These are phyloP conservation scores for Thalassarche chlororhynchos DNA, from an alignment of 2,113 vertebrate species.

Conservation along the genomic window DNA sequence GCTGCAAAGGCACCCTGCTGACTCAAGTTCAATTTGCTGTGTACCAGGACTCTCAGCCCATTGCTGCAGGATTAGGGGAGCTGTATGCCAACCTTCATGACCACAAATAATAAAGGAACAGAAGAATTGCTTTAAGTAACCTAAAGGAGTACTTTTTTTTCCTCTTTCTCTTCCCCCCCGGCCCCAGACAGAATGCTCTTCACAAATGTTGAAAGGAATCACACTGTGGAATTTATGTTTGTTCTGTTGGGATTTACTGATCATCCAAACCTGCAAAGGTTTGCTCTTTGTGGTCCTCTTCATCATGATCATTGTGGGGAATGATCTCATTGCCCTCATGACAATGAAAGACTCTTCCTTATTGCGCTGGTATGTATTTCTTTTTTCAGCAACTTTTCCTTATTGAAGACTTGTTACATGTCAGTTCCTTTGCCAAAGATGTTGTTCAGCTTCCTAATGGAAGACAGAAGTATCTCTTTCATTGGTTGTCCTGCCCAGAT, in stretches of 20 bases:
- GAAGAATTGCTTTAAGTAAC: not conserved
- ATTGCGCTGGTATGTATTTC: not conserved
- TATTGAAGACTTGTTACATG: not conserved
- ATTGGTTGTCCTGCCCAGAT: not conserved
- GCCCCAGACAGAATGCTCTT: not conserved
- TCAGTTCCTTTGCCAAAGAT: not conserved
- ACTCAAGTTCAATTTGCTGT: not conserved
- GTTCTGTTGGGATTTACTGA: not conserved
- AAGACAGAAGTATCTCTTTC: not conserved
- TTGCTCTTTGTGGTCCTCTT: not conserved
- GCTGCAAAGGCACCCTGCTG: not conserved
- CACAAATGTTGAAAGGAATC: not conserved
- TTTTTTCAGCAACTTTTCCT: not conserved
- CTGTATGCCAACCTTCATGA: not conserved
- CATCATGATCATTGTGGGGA: not conserved
- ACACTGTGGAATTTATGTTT: not conserved
- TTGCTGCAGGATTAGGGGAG: not conserved
- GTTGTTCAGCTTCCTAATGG: not conserved
- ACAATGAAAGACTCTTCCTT: not conserved
- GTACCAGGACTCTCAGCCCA: not conserved
- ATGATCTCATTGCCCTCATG: not conserved
- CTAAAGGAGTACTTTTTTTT: not conserved
- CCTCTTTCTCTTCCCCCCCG: not conserved
- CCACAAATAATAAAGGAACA: not conserved
- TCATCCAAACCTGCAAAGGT: not conserved